Conservation (phyloP, 2,888 invertebrate species). For the Meghimatium bilineatum region DNA sequence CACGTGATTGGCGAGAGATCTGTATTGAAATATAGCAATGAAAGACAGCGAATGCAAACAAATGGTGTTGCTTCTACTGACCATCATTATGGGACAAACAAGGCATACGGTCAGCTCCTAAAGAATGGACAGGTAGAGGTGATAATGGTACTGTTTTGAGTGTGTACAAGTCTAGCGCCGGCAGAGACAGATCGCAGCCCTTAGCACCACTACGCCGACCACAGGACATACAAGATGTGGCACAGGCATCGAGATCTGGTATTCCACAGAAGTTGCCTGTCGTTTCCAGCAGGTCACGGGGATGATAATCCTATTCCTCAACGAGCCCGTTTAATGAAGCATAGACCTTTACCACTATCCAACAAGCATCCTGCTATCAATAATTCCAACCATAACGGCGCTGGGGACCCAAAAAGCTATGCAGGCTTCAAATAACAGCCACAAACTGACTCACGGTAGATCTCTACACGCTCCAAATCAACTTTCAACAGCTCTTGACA, state of each 20-base stretch:
- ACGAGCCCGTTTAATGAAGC: slow-evolving; percentile 41
- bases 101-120: slow-evolving; percentile 26
- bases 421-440: slow-evolving; percentile 6
- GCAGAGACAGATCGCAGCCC: slow-evolving; percentile 65
- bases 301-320: slow-evolving; percentile 25
- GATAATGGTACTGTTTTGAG: slow-evolving; percentile 22
- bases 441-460: not conserved
- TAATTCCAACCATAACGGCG: slow-evolving; percentile 6
- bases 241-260: slow-evolving; percentile 15
- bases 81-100: slow-evolving; percentile 59
- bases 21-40: slow-evolving; percentile 63
- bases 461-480: not conserved
- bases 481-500: not conserved
- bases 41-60: slow-evolving; percentile 56
- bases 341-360: slow-evolving; percentile 37
- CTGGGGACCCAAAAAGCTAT: not conserved
- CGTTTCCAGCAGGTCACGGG: not conserved
- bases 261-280: slow-evolving; percentile 20
- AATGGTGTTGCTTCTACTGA: slow-evolving; percentile 59
- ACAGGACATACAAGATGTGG: slow-evolving; percentile 3
- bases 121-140: slow-evolving; percentile 25
- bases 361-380: not conserved
- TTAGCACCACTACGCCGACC: slow-evolving; percentile 63
- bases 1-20: not conserved
- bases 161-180: slow-evolving; percentile 56